Conservation (phyloP, 2,888 invertebrate species). For the Hemithea aestivaria region DNA sequence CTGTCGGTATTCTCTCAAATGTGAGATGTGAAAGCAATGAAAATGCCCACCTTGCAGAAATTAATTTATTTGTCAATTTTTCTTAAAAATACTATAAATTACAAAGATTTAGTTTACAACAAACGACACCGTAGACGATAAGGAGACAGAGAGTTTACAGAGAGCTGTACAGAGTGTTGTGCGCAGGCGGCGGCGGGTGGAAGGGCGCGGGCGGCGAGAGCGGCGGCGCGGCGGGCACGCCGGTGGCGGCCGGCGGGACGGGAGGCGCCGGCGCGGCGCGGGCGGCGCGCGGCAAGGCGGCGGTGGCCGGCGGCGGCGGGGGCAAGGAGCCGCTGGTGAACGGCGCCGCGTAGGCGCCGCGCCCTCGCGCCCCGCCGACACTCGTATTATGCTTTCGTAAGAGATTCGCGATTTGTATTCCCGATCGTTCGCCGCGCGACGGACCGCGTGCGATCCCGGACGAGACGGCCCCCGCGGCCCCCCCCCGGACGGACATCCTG, state of each 20-base stretch:
- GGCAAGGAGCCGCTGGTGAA: constrained; percentile 17
- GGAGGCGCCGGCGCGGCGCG: constrained; percentile 8
- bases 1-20: no score
- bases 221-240: constrained; percentile 23
- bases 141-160: no score
- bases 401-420: constrained; percentile 78
- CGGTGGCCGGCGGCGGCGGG: constrained; percentile 10
- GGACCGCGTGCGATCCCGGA: constrained; percentile 70
- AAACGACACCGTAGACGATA: no score
- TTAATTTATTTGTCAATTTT: no score
- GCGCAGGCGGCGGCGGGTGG: constrained; percentile 29
- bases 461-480: constrained; percentile 51
- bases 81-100: no score
- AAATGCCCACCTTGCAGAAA: no score
- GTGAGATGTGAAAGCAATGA: no score
- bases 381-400: constrained; percentile 76
- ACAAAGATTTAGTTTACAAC: no score
- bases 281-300: constrained; percentile 16
- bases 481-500: constrained; percentile 29
- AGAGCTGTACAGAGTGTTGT: constrained; percentile 21
- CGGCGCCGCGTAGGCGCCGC: constrained; percentile 21
- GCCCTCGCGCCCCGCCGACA: constrained; percentile 34
- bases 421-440: constrained; percentile 72
- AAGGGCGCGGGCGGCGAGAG: constrained; percentile 21
- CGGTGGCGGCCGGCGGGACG: constrained; percentile 13